A percentile compares a stretch with the other conserved stretches of the same genome.
Conservation (phyloP, 2,113 vertebrate genomes). For the Falcunculus frontatus region DNA sequence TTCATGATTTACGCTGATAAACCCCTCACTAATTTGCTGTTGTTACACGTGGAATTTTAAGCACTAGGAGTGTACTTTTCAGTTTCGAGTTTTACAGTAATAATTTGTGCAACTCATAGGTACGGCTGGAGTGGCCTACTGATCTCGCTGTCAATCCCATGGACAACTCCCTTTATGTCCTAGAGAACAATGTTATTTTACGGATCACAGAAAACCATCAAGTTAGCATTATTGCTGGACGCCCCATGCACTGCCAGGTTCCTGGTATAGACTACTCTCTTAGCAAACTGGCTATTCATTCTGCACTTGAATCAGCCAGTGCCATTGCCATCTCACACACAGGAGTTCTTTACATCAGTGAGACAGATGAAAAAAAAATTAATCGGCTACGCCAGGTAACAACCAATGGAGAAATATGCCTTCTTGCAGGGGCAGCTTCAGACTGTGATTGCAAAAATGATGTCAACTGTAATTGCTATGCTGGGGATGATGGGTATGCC, state of each 20-base stretch:
- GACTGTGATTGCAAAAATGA: conserved; percentile 99
- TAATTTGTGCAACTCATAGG: conserved; percentile 75
- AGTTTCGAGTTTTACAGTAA: conserved; percentile 53
- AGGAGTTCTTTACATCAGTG: conserved; percentile 94
- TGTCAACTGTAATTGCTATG: conserved; percentile 97
- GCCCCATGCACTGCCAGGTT: conserved; percentile 98
- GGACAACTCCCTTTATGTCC: conserved; percentile 97
- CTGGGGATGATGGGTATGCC: conserved; percentile 95
- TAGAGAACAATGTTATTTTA: conserved; percentile 98
- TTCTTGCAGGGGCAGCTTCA: conserved; percentile 90
- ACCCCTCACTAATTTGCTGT: conserved; percentile 56
- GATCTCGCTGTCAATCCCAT: conserved; percentile 98
- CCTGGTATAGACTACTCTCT: conserved; percentile 99
- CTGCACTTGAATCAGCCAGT: conserved; percentile 94
- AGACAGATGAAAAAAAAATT: conserved; percentile 99
- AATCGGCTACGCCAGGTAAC: conserved; percentile 94
- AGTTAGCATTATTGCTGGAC: conserved; percentile 97
- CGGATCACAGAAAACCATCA: conserved; percentile 99
- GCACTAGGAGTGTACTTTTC: conserved; percentile 55
- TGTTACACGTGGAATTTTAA: conserved; percentile 59
- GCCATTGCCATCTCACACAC: conserved; percentile 95
- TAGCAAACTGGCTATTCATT: conserved; percentile 96
- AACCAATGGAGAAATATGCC: conserved; percentile 95
- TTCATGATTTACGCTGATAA: conserved; percentile 52
- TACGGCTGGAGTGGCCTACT: conserved; percentile 97